Evolutionary conservation across 2,797 vertebrate genomes (phyloP).

Genomic region (Sebastes cheni): DNA sequence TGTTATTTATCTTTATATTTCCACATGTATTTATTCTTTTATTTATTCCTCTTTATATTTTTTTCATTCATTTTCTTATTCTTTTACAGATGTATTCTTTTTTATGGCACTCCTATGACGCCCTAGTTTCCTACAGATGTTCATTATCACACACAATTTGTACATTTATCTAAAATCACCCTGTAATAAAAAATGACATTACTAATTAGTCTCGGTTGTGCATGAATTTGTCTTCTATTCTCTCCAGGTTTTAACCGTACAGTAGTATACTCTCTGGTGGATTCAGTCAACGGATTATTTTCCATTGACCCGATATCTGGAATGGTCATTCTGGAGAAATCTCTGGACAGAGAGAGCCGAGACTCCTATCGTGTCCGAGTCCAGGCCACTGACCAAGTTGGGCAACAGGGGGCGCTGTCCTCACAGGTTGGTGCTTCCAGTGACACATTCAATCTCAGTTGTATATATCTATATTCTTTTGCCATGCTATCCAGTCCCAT

Average conservation of each 20-base stretch:
- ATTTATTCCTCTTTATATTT: no score
- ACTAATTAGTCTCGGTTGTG: not conserved
- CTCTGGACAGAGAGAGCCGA: conserved; percentile 90
- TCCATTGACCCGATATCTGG: conserved; percentile 91
- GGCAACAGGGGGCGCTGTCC: conserved; percentile 87
- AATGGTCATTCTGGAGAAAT: conserved; percentile 88
- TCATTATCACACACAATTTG: not conserved
- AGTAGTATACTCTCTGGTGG: conserved; percentile 89
- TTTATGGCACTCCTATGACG: no score
- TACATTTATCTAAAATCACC: not conserved
- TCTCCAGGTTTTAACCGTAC: conserved; percentile 89
- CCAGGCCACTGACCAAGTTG: conserved; percentile 89
- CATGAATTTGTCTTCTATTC: not conserved
- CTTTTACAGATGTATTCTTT: no score
- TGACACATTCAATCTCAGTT: not conserved
- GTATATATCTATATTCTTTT: not conserved
- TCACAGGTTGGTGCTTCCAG: conserved; percentile 76
- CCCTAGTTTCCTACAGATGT: no score
- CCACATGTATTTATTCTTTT: no score
- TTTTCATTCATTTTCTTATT: no score
- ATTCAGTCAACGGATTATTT: conserved; percentile 89
- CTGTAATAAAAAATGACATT: not conserved
- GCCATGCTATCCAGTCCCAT: not conserved
- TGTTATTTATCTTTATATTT: no score
- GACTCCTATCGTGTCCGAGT: conserved; percentile 87